Conservation (phyloP, 1,140 invertebrate genomes). For the Yoshiicerus persimilis region DNA sequence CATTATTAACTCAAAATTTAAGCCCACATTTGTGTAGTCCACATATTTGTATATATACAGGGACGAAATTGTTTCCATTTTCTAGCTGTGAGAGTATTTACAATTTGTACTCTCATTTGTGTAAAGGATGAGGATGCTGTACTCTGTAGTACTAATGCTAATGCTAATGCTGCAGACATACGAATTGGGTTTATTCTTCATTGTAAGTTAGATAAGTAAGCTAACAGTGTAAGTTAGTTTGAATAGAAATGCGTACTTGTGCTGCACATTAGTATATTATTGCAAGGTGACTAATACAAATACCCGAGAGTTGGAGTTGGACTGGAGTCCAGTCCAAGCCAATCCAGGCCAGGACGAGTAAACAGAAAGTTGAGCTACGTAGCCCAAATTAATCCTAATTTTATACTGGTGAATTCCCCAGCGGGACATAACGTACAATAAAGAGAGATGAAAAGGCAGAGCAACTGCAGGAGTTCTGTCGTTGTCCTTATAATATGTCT, state of each 20-base stretch:
- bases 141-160: background rate
- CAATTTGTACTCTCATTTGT: background rate
- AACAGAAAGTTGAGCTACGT: background rate
- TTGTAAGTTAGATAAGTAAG: background rate
- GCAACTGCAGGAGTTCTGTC: background rate
- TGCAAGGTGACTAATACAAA: background rate
- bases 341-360: background rate
- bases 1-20: background rate
- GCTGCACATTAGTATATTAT: background rate
- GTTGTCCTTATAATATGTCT: background rate
- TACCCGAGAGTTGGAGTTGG: background rate
- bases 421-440: slow-evolving; percentile 10
- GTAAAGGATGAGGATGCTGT: background rate
- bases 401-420: slow-evolving; percentile 10
- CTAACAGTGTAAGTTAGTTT: background rate
- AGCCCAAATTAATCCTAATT: background rate
- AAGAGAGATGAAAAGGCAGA: background rate
- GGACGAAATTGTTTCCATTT: background rate
- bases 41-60: background rate
- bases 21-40: background rate
- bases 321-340: background rate
- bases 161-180: too few relatives aligned
- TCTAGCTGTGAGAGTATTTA: background rate
- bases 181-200: background rate
- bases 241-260: background rate